Evolutionary conservation across 2,888 invertebrate genomes (phyloP).

Genomic region (Hyppa rectilinea): DNA sequence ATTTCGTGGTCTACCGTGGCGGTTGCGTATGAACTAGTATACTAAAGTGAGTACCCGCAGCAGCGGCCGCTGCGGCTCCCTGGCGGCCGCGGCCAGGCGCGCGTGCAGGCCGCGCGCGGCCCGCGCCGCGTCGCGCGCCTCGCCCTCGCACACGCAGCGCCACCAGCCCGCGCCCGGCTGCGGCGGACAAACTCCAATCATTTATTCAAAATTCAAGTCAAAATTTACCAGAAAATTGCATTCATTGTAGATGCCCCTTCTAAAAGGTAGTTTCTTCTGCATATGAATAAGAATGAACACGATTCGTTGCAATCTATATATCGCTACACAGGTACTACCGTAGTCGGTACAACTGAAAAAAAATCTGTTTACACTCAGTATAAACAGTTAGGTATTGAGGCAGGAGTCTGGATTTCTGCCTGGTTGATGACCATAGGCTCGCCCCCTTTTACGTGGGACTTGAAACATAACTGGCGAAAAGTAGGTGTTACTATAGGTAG

Average conservation of each 20-base stretch:
- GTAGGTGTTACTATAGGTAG: no score
- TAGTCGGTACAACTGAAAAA: not conserved
- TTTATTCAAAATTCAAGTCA: not conserved
- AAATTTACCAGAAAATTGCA: not conserved
- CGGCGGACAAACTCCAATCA: no score
- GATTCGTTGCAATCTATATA: not conserved
- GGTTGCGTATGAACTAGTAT: not conserved
- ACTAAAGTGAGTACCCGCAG: constrained; percentile 42
- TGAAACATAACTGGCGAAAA: no score
- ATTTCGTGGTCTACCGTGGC: not conserved
- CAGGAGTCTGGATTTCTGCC: no score
- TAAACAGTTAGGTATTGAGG: not conserved
- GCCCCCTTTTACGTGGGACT: no score
- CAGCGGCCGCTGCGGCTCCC: constrained; percentile 45
- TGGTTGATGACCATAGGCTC: no score
- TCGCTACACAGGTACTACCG: not conserved
- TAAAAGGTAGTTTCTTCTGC: not conserved
- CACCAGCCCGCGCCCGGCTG: constrained; percentile 78
- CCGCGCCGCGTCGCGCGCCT: constrained; percentile 76
- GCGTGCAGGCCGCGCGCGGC: constrained; percentile 77
- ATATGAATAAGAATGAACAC: not conserved
- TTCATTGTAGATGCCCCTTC: not conserved
- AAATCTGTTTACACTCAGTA: not conserved
- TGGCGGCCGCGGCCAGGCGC: constrained; percentile 66
- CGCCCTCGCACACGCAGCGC: constrained; percentile 77